Base-by-base conservation (phyloP, 2,888 invertebrate genomes). In the Belgica antarctica region DNA sequence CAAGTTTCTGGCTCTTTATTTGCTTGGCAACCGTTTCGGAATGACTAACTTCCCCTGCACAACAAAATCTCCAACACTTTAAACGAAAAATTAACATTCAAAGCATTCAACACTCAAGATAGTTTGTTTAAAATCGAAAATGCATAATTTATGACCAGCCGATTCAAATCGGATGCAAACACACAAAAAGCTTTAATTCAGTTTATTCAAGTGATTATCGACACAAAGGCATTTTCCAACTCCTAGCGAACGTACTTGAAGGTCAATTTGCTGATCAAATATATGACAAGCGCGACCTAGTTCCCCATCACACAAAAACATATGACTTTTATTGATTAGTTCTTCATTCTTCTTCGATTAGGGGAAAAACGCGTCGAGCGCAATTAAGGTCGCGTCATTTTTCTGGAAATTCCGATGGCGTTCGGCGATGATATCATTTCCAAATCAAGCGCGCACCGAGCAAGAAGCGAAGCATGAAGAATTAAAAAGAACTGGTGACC, bases 301-400 rank as follows among this genome's bases (percentile, higher is more conserved):
- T 59, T 59, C 25, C 17, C 31, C 31, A 4, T 31, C 31, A 10
- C 4, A 52, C 17, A 17, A 52, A n/a, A 25, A 27, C 59, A 59
- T 59, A 59, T 59, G 59, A 59, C 22, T 52, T 22, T 52, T 25
- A 59, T 25, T 12, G 24, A 59, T 59, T 59, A 27, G 19, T 24
- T 59, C 27, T 27, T 3, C 59, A 12, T 59, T 25, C 24, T 27
- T 5, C 17, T 52, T 22, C 12, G 17, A 22, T 17, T 52, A n/a
- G 17, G 5, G 5, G 34, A 31, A 31, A n/a, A n/a, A n/a, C 5
- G 34, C 34, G 17, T 52, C 19, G 22, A 52, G 8, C 52, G 52
- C 62, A 31, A 62, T 62, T 62, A 28, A 62, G 62, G 62, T 28
- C 62, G 31, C 25, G 62, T 12, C 34, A 62, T 3, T 28, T 31